Evolutionary conservation across 2,113 vertebrate genomes (phyloP).

Genomic region (Centropus bengalensis): DNA sequence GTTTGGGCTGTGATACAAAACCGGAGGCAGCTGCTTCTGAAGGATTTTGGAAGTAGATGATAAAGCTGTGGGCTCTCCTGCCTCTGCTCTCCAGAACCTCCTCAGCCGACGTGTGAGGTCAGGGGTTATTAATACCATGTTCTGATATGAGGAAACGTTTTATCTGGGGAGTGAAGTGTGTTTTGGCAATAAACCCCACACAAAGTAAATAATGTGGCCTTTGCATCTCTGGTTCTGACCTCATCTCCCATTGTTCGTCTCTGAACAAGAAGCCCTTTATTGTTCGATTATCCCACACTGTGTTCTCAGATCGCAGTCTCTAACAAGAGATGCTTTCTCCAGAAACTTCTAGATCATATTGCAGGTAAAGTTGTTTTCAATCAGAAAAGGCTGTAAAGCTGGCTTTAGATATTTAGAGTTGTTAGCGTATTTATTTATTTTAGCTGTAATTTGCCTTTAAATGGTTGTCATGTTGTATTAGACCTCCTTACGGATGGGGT

Average conservation of each 20-base stretch:
- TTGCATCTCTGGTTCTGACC: neutral
- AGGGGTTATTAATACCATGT: neutral
- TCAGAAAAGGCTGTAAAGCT: neutral
- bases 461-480: neutral
- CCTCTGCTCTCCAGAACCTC: neutral
- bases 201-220: neutral
- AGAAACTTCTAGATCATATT: neutral
- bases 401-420: neutral
- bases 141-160: neutral
- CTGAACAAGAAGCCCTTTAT: neutral
- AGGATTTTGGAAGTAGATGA: neutral
- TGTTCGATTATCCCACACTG: neutral
- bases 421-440: neutral
- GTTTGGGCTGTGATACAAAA: neutral
- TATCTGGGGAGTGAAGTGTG: constrained; percentile 16
- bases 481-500: neutral
- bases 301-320: neutral
- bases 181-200: neutral
- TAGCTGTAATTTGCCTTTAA: neutral
- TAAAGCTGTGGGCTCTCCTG: neutral
- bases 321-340: neutral
- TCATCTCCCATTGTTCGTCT: constrained; percentile 12
- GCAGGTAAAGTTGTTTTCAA: neutral
- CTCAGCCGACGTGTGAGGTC: neutral
- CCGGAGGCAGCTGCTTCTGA: neutral